Base-by-base conservation (phyloP, 2,888 invertebrate species). In the Nymphalis c-album region DNA sequence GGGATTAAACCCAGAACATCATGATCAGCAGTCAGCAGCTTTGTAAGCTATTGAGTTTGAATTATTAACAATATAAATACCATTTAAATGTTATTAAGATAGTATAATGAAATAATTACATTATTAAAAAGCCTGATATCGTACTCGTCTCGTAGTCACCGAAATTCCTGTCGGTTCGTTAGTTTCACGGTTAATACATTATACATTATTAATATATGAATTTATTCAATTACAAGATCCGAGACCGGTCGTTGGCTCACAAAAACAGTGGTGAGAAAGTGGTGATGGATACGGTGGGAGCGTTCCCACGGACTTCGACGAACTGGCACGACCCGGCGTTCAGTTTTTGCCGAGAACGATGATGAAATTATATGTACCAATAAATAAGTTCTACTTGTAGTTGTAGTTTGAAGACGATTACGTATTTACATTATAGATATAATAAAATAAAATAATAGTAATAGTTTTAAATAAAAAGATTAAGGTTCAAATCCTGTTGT, bases 241-340 rank as follows among this genome's bases (percentile, higher is more conserved):
- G 71, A 75, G 75, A 77, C 76, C 79, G 78, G 74, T 75, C 74
- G 80, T 76, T 50, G 50, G 50, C 71, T 74, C 75, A 73, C 78
- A 83, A 84, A 81, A 83, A 82, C 78, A 72, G 69, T 72, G 74
- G 74, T 79, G 79, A 76, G 79, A 80, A 78, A 78, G 77, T 76
- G 75, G 71, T 70, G 73, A 71, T 72, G 76, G 76, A 79, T 68
- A 63, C 69, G 65, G 85, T 89, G 90, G 82, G 90, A 88, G 86
- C 73, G 75, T 87, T 88, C 88, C 76, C 89, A 88, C 86, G 85
- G 73, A 67, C 71, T 63, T 55, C 67, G 70, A 58, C 68, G 68
- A 68, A 71, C 68, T 65, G 73, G 66, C 70, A 63, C 72, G 68
- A 71, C 61, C 67, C 60, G 70, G 48, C 61, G 53, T 31, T 55